phyloP scores from a whole-genome alignment of 1,140 invertebrate genomes.

The Artemia franciscana region DNA sequence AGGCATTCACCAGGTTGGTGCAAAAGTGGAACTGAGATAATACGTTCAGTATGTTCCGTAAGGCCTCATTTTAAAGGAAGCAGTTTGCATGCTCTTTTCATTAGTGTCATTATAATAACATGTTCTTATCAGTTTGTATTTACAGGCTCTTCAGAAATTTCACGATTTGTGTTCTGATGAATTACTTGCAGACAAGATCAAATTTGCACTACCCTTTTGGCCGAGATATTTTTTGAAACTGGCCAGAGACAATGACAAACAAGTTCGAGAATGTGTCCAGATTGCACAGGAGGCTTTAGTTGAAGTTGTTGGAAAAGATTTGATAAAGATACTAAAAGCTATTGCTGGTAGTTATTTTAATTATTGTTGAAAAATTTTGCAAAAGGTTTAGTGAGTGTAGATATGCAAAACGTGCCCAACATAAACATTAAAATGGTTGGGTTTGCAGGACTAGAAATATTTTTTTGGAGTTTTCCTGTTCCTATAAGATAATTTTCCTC shows the following conservation, averaged over 20 bases:
- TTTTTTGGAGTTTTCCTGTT: too few species aligned
- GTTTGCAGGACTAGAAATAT: too few species aligned
- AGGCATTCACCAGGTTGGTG: too few species aligned
- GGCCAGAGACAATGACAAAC: constrained; percentile 45
- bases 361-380: too few species aligned
- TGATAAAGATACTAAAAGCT: not conserved
- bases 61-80: not conserved
- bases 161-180: constrained; percentile 31
- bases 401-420: too few species aligned
- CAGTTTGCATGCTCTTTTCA: too few species aligned
- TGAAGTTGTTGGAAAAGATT: constrained; percentile 23
- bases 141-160: constrained; percentile 54
- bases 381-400: too few species aligned
- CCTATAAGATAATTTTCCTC: too few species aligned
- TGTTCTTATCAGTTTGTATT: constrained; percentile 14
- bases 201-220: constrained; percentile 47
- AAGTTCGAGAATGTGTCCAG: constrained; percentile 41
- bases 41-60: too few species aligned
- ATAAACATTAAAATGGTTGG: too few species aligned
- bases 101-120: too few species aligned
- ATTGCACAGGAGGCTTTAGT: constrained; percentile 37
- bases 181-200: constrained; percentile 31
- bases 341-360: not conserved
- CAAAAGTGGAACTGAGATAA: too few species aligned
- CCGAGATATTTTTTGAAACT: constrained; percentile 44